phyloP scores from a whole-genome alignment of 2,113 vertebrate species.

The Morone chrysops region DNA sequence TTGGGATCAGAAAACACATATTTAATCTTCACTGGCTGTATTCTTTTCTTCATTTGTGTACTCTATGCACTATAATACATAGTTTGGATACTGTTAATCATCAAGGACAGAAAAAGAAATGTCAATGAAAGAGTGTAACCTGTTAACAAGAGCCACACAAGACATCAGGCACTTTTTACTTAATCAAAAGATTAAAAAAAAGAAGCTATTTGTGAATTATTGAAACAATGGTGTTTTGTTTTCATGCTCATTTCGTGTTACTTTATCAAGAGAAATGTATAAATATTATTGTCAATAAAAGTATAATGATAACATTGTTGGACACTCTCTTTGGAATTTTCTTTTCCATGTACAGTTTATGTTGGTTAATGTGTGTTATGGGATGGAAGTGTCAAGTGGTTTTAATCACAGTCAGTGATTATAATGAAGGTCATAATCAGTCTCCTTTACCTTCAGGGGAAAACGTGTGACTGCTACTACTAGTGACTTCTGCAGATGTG shows the following conservation, averaged over 20 bases:
- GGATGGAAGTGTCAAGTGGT: slow-evolving; percentile 12
- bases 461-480: not conserved
- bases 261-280: slow-evolving; percentile 63
- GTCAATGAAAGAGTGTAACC: not conserved
- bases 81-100: slow-evolving; percentile 34
- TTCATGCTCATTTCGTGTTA: slow-evolving; percentile 26
- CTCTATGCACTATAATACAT: slow-evolving; percentile 66
- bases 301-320: slow-evolving; percentile 2
- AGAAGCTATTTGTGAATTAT: slow-evolving; percentile 38
- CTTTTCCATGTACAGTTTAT: not conserved
- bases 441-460: not conserved
- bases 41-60: slow-evolving; percentile 55
- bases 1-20: slow-evolving; percentile 32
- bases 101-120: slow-evolving; percentile 14
- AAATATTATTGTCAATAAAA: slow-evolving; percentile 72
- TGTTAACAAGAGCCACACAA: slow-evolving; percentile 23
- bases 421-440: slow-evolving; percentile 20
- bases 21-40: slow-evolving; percentile 35
- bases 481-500: not conserved
- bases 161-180: slow-evolving; percentile 32
- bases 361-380: not conserved
- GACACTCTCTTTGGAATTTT: not conserved
- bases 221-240: slow-evolving; percentile 38
- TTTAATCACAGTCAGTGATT: slow-evolving; percentile 52
- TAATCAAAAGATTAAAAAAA: not conserved